These are phyloP conservation scores for Holothuria leucospilota DNA, from an alignment of 53 echinoderm and acorn worm species.

Conservation along the genomic window DNA sequence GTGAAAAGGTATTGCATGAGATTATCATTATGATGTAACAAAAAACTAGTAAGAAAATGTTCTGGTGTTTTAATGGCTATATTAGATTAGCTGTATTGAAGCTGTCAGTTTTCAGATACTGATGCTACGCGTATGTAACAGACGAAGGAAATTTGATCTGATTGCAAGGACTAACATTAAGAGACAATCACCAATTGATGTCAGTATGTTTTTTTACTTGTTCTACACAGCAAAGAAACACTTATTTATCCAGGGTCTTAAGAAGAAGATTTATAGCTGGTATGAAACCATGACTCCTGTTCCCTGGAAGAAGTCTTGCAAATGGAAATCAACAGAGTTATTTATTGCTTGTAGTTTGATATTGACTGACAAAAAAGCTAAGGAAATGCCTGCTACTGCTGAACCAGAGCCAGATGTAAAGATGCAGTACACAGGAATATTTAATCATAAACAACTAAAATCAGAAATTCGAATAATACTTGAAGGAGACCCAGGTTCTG, in stretches of 20 bases:
- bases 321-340: conserved; percentile 8
- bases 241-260: neutral
- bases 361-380: neutral
- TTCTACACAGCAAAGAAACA: neutral
- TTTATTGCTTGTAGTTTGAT: neutral
- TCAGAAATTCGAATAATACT: neutral
- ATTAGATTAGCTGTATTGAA: too few relatives aligned
- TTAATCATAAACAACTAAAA: conserved; percentile 2
- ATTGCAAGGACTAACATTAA: too few relatives aligned
- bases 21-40: too few relatives aligned
- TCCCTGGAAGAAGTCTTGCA: conserved; percentile 12
- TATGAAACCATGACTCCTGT: conserved; percentile 27
- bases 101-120: too few relatives aligned
- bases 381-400: neutral
- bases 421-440: neutral
- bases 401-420: neutral
- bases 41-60: too few relatives aligned
- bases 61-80: too few relatives aligned
- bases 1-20: too few relatives aligned
- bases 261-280: conserved; percentile 16
- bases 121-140: too few relatives aligned
- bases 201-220: too few relatives aligned
- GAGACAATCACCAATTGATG: too few relatives aligned
- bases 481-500: conserved; percentile 9
- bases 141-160: too few relatives aligned